Conservation (phyloP, 2,797 vertebrate species). For the Ispidina picta region DNA sequence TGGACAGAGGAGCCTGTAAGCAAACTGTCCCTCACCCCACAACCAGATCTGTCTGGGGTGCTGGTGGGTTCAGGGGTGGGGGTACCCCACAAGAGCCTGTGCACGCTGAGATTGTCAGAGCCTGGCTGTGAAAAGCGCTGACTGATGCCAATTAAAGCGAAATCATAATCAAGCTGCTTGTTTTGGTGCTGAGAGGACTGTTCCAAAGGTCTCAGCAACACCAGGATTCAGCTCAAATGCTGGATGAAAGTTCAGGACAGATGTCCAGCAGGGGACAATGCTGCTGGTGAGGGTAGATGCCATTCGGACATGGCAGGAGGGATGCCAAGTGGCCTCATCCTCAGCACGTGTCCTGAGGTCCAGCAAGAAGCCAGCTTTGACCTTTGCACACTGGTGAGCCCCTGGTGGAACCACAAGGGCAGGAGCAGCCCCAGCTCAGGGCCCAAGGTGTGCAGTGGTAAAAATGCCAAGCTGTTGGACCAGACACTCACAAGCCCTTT, state of each 20-base stretch:
- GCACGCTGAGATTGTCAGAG: conserved; percentile 9
- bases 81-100: not conserved
- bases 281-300: not conserved
- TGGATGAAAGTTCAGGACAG: not conserved
- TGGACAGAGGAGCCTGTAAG: not conserved
- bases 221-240: not conserved
- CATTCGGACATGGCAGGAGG: accelerated
- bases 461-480: not conserved
- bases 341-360: not conserved
- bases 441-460: accelerated
- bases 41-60: not conserved
- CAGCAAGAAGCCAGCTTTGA: not conserved
- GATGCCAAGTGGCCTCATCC: not conserved
- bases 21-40: not conserved
- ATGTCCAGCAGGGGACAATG: accelerated
- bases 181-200: not conserved
- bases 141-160: conserved; percentile 38
- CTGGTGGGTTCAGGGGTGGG: accelerated
- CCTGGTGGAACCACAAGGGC: not conserved
- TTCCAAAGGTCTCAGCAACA: not conserved
- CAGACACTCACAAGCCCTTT: not conserved
- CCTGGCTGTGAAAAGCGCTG: not conserved
- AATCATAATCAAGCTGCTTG: conserved; percentile 55
- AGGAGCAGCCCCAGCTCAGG: not conserved
- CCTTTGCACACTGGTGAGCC: not conserved